These are phyloP conservation scores for Orthosia gothica DNA, from an alignment of 2,888 invertebrate genomes.

Conservation along the genomic window DNA sequence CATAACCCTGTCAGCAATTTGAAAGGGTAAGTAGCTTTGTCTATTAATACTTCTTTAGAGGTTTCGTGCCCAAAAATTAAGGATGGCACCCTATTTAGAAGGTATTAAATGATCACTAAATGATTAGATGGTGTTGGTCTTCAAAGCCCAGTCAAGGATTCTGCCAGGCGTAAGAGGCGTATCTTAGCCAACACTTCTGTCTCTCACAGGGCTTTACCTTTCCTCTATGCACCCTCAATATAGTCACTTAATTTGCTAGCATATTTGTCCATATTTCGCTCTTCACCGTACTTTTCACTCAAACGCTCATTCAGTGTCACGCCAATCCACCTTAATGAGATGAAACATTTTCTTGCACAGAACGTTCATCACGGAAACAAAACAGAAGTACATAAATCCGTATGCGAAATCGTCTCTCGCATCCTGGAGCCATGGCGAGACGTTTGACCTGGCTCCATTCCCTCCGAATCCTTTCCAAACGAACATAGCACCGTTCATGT, in stretches of 20 bases:
- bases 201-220: not conserved
- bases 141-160: not conserved
- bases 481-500: constrained; percentile 88
- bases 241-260: not conserved
- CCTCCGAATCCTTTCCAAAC: constrained; percentile 88
- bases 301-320: not conserved
- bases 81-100: too few species aligned
- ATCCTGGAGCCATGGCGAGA: constrained; percentile 84
- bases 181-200: not conserved
- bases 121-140: not conserved
- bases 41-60: not conserved
- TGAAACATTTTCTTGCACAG: constrained; percentile 69
- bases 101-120: not conserved
- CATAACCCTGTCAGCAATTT: constrained; percentile 87
- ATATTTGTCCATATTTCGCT: not conserved
- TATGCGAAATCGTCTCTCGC: constrained; percentile 79
- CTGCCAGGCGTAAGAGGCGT: not conserved
- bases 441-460: constrained; percentile 83
- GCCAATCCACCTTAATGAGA: not conserved
- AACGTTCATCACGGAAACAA: constrained; percentile 85
- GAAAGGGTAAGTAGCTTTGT: constrained; percentile 77
- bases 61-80: not conserved
- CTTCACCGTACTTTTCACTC: not conserved
- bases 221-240: not conserved
- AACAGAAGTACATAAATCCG: constrained; percentile 83